A percentile compares a stretch with the other conserved stretches of the same genome.
These are phyloP conservation scores for Chaetogeoica ovagalla DNA, from an alignment of 2,888 invertebrate genomes.

Conservation along the genomic window DNA sequence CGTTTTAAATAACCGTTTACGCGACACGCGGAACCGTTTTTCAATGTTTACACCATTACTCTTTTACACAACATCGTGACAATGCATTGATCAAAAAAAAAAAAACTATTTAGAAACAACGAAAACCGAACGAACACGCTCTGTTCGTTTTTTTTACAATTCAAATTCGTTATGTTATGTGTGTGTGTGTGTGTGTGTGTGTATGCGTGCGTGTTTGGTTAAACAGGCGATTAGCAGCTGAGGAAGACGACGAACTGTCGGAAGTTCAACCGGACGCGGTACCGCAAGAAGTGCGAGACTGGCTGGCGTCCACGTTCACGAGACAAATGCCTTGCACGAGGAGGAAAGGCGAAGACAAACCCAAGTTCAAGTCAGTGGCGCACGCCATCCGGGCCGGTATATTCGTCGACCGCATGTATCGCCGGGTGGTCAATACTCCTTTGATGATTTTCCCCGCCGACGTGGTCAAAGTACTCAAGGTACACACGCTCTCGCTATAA, in stretches of 20 bases:
- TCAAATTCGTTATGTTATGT: too few species aligned
- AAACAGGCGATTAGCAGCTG: slow-evolving; percentile 70
- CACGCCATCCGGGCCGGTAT: slow-evolving; percentile 95
- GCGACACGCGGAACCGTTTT: too few species aligned
- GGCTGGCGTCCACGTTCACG: slow-evolving; percentile 95
- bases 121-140: too few species aligned
- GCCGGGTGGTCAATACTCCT: slow-evolving; percentile 75
- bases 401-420: slow-evolving; percentile 92
- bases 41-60: too few species aligned
- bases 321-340: slow-evolving; percentile 80
- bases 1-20: too few species aligned
- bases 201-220: too few species aligned
- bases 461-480: slow-evolving; percentile 84
- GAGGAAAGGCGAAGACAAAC: slow-evolving; percentile 76
- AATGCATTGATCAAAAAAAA: too few species aligned
- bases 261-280: slow-evolving; percentile 96
- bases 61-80: too few species aligned
- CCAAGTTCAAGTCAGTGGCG: slow-evolving; percentile 91
- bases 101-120: too few species aligned
- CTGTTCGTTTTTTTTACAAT: too few species aligned
- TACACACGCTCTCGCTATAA: slow-evolving; percentile 59
- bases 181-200: too few species aligned
- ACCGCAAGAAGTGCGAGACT: slow-evolving; percentile 93
- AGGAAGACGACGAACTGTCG: slow-evolving; percentile 93
- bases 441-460: slow-evolving; percentile 87